Evolutionary conservation across 2,113 vertebrate genomes (phyloP), one percentile per base, ranked within the genome.

Genomic region (Poeciliopsis retropinna): DNA sequence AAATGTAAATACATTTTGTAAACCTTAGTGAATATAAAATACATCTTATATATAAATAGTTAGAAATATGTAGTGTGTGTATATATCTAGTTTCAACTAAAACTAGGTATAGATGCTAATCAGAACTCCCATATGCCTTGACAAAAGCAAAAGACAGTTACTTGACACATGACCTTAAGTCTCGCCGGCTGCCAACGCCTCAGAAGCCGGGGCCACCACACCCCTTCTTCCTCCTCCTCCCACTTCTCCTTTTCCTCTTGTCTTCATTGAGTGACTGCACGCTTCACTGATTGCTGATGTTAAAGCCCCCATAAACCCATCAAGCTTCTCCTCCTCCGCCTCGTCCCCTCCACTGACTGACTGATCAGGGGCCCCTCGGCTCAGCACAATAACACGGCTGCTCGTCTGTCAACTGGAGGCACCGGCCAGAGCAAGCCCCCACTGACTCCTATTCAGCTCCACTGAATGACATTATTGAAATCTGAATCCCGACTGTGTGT

Each of bases 391-490:
- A 88, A 86, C 81, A 17, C 83, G 88, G 86, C 91, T 90, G 90
- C 86, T 91, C 78, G 66, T 89, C 91, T 91, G 88, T 93, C 91
- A 92, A 82, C 67, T 72, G 65, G 80, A 80, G 78, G 81, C 78
- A 14, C 83, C 80, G 86, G 79, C 78, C 80, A 41, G 82, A 84
- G 72, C 64, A 28, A 85, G 87, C 83, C 90, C 90, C 89, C 32
- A 76, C 82, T 37, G 81, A 76, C 78, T 91, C 67, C 89, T 76
- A 91, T 94, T 93, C 90, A 93, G 74, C 63, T 64, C 62, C 63
- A 37, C 25, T 92, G 87, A 92, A 94, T 89, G 87, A 86, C 78
- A 86, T 92, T 89, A 92, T 92, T 92, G 89, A 92, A 88, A 91
- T 85, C 87, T 73, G 70, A 66, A 29, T 78, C 78, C 82, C 5